Conservation (phyloP, 2,888 invertebrate species). For the Didymodactylos carnosus region DNA sequence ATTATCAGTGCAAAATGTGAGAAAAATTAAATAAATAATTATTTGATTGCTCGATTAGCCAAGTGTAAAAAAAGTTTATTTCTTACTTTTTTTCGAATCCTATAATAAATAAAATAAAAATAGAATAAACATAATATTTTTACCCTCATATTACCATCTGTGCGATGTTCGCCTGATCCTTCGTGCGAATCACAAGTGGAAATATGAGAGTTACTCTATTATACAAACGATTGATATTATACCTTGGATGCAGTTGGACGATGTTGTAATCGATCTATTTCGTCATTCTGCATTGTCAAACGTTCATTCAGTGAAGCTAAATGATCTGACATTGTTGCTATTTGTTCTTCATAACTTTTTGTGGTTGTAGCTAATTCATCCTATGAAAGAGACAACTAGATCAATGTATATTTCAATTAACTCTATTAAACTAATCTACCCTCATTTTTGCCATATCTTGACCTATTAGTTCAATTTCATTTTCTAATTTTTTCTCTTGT, state of each 20-base stretch:
- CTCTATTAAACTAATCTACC: not conserved
- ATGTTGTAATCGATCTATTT: constrained; percentile 41
- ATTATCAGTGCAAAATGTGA: not conserved
- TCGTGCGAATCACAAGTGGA: no score
- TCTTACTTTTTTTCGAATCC: no score
- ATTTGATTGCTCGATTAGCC: constrained; percentile 36
- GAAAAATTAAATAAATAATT: constrained; percentile 48
- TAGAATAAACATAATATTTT: no score
- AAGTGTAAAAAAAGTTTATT: no score
- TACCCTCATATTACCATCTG: no score
- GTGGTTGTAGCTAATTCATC: constrained; percentile 50
- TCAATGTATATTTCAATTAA: not conserved
- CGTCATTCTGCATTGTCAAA: constrained; percentile 57
- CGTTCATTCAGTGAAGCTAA: constrained; percentile 61
- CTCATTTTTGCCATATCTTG: not conserved
- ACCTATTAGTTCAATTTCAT: not conserved
- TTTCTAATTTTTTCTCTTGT: constrained; percentile 22
- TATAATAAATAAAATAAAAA: no score
- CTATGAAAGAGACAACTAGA: constrained; percentile 29
- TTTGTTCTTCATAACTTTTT: constrained; percentile 47
- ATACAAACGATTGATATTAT: no score
- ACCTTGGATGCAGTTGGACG: no score
- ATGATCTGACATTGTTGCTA: constrained; percentile 57
- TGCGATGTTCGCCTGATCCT: no score
- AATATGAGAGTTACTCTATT: no score